Conservation (phyloP, 2,888 invertebrate species). For the Stomorhina lunata region DNA sequence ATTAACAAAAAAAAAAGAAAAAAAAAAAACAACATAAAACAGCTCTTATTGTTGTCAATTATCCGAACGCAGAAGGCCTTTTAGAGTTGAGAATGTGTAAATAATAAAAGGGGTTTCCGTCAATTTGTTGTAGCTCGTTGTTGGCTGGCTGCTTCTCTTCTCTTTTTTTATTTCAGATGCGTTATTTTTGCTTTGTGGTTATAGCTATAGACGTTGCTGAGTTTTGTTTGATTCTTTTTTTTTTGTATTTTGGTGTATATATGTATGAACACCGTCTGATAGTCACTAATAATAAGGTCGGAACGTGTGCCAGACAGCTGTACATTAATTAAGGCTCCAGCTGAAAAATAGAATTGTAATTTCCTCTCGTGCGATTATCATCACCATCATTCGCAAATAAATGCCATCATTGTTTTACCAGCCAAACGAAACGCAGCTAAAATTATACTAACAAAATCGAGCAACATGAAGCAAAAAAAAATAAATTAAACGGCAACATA, state of each 20-base stretch:
- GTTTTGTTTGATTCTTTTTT: background rate
- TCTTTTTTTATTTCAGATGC: slow-evolving; percentile 21
- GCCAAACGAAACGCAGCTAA: slow-evolving; percentile 35
- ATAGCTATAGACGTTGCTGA: background rate
- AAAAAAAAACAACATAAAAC: slow-evolving; percentile 4
- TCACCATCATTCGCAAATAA: slow-evolving; percentile 65
- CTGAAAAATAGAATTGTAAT: slow-evolving; percentile 66
- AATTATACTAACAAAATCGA: slow-evolving; percentile 20
- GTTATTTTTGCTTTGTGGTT: slow-evolving; percentile 14
- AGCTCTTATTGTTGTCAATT: slow-evolving; percentile 54
- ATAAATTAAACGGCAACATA: background rate
- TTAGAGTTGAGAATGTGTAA: slow-evolving; percentile 40
- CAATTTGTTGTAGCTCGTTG: slow-evolving; percentile 43
- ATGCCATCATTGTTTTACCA: slow-evolving; percentile 63
- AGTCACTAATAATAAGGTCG: slow-evolving; percentile 65
- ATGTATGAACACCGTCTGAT: slow-evolving; percentile 32
- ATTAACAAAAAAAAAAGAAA: background rate
- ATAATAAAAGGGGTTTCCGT: slow-evolving; percentile 52
- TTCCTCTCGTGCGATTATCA: slow-evolving; percentile 66
- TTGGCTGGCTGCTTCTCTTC: background rate
- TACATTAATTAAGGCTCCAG: slow-evolving; percentile 66
- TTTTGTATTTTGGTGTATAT: background rate
- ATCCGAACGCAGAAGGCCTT: slow-evolving; percentile 52
- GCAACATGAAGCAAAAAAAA: background rate
- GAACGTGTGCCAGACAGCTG: slow-evolving; percentile 67